Evolutionary conservation across 1,140 invertebrate genomes (phyloP).

Genomic region (Zaprionus lachaisei): DNA sequence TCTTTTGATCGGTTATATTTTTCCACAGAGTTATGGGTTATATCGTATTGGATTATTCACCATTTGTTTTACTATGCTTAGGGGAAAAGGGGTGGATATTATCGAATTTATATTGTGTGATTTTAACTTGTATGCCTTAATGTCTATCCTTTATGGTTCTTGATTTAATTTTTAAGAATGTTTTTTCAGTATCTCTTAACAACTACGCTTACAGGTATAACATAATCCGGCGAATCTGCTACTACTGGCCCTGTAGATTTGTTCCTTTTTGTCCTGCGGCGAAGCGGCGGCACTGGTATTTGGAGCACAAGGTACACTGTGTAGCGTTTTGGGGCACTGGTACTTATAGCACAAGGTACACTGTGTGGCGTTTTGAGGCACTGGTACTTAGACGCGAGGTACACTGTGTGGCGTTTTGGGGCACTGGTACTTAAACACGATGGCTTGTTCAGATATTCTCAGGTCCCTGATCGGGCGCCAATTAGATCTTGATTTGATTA

Average conservation of each 20-base stretch:
- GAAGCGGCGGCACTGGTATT: not conserved
- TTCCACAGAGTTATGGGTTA: not conserved
- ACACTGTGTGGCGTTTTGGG: too few relatives aligned
- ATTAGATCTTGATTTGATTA: too few relatives aligned
- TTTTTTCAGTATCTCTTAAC: not conserved
- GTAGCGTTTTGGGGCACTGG: too few relatives aligned
- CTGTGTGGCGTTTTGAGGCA: too few relatives aligned
- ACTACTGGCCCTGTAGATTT: slow-evolving; percentile 7
- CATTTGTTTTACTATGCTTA: not conserved
- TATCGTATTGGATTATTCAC: not conserved
- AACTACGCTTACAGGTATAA: not conserved
- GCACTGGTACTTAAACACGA: too few relatives aligned
- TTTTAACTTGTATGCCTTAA: not conserved
- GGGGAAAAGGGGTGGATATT: not conserved
- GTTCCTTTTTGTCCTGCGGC: slow-evolving; percentile 1
- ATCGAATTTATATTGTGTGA: not conserved
- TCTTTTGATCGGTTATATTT: not conserved
- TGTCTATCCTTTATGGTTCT: not conserved
- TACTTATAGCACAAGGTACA: too few relatives aligned
- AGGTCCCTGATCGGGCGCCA: too few relatives aligned
- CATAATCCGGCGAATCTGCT: too few relatives aligned
- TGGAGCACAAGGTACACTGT: too few relatives aligned
- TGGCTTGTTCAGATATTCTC: too few relatives aligned
- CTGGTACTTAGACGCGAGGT: too few relatives aligned
- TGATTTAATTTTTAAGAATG: not conserved